Evolutionary conservation across 2,888 invertebrate species (phyloP).

Genomic region (Athripsodes cinereus): DNA sequence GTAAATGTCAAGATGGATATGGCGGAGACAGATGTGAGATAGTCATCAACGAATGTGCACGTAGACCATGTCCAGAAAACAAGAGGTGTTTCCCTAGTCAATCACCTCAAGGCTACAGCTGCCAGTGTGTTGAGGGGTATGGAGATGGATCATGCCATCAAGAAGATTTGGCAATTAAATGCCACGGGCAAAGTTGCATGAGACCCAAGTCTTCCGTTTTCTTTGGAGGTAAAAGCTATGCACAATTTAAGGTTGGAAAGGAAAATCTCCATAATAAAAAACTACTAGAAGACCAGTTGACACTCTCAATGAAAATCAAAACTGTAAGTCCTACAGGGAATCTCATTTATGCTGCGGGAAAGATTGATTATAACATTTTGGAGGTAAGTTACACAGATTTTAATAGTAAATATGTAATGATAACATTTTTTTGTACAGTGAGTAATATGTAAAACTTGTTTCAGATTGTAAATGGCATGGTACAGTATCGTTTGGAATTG

Average conservation of each 20-base stretch:
- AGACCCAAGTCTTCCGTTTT: slow-evolving; percentile 69
- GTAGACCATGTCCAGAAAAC: slow-evolving; percentile 65
- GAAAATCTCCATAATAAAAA: slow-evolving; percentile 53
- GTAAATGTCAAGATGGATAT: slow-evolving; percentile 79
- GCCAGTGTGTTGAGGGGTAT: slow-evolving; percentile 72
- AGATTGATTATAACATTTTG: slow-evolving; percentile 82
- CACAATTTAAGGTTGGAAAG: slow-evolving; percentile 66
- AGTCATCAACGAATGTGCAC: slow-evolving; percentile 70
- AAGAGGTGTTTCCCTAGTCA: slow-evolving; percentile 71
- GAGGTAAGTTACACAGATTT: slow-evolving; percentile 51
- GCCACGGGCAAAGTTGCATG: slow-evolving; percentile 65
- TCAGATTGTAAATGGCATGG: slow-evolving; percentile 70
- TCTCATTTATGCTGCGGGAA: slow-evolving; percentile 78
- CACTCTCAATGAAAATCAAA: slow-evolving; percentile 71
- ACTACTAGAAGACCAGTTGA: slow-evolving; percentile 74
- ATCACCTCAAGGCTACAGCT: slow-evolving; percentile 64
- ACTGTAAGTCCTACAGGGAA: slow-evolving; percentile 81
- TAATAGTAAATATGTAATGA: background rate
- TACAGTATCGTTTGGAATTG: slow-evolving; percentile 87
- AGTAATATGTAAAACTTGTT: slow-evolving; percentile 23
- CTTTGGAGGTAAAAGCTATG: slow-evolving; percentile 76
- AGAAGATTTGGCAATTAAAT: slow-evolving; percentile 52
- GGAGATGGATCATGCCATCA: slow-evolving; percentile 62
- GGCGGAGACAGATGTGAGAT: slow-evolving; percentile 74
- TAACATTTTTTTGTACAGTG: background rate